Base-by-base conservation (phyloP, 2,797 vertebrate species). In the Xenentodon cancila region DNA sequence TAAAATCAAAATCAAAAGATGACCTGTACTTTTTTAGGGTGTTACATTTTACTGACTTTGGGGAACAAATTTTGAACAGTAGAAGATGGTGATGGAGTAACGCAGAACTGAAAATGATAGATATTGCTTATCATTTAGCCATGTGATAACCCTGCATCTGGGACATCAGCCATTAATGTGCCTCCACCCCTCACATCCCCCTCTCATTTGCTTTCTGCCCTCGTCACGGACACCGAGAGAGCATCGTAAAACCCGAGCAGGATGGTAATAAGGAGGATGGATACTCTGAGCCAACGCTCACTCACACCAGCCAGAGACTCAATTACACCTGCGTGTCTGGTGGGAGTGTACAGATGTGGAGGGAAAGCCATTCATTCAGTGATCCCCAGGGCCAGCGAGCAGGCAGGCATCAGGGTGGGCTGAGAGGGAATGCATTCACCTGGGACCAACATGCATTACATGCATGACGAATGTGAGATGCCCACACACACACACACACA, bases 321-420 rank as follows among this genome's bases (percentile, higher is more conserved):
- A 87, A 92, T 93, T 90, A 88, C 88, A 85, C 85, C 86, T 87
- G 85, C 34, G 61, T 78, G 81, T 82, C 77, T 82, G 82, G 86
- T 82, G 77, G 86, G 88, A 88, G 82, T 80, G 85, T 88, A 84
- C 88, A 88, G 87, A 86, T 88, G 87, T 86, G 84, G 76, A 79
- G 73, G 69, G 71, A 46, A 77, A 80, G 65, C 88, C 86, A 91
- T 92, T 91, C 86, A 93, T 91, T 83, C 86, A 82, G 77, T 30
- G 34, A 72, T 89, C 91, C 91, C 90, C 66, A 70, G 84, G 83
- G 90, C 73, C 52, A 37, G 45, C 64, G 27, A 71, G 73, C 72
- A 69, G 82, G 60, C 73, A 73, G 73, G 79, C 86, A 66, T 84
- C 75, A 73, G 76, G 67, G 75, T 77, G 75, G 70, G 77, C 77